Evolutionary conservation across 1,140 invertebrate genomes (phyloP).

Genomic region (Ptiloglossa arizonensis): DNA sequence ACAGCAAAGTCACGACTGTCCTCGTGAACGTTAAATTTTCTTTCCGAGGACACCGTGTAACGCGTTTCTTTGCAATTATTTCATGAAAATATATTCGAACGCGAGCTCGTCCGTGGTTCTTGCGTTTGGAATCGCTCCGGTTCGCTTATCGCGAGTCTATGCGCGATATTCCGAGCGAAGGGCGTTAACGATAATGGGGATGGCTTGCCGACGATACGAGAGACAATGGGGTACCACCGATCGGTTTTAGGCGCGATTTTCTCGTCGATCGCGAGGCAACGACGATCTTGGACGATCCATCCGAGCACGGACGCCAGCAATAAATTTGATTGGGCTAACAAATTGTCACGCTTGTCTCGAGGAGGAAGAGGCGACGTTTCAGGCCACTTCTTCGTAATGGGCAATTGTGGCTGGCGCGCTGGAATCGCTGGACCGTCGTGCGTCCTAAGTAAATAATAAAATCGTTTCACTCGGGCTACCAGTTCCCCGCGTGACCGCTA

Average conservation of each 20-base stretch:
- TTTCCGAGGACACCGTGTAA: no score
- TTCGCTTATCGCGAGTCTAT: no score
- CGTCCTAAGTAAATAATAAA: conserved; percentile 75
- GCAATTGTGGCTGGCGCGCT: conserved; percentile 71
- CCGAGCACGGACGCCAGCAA: conserved; percentile 74
- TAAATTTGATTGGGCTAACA: conserved; percentile 76
- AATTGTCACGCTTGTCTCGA: conserved; percentile 70
- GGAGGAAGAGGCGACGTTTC: conserved; percentile 68
- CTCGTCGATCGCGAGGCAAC: conserved; percentile 11
- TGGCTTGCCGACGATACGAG: no score
- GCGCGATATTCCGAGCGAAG: no score
- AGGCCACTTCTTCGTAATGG: conserved; percentile 71
- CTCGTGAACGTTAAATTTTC: no score
- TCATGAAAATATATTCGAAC: no score
- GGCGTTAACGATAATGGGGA: no score
- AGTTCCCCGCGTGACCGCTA: conserved; percentile 1
- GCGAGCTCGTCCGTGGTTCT: no score
- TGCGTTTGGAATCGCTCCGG: no score
- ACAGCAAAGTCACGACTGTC: no score
- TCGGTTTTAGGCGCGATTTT: conserved; percentile 16
- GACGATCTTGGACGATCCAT: conserved; percentile 41
- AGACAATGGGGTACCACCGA: no score
- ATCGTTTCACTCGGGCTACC: conserved; percentile 35
- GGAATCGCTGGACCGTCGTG: conserved; percentile 57
- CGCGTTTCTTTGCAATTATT: no score